phyloP scores from a whole-genome alignment of 2,888 invertebrate genomes.

The Boloria selene region DNA sequence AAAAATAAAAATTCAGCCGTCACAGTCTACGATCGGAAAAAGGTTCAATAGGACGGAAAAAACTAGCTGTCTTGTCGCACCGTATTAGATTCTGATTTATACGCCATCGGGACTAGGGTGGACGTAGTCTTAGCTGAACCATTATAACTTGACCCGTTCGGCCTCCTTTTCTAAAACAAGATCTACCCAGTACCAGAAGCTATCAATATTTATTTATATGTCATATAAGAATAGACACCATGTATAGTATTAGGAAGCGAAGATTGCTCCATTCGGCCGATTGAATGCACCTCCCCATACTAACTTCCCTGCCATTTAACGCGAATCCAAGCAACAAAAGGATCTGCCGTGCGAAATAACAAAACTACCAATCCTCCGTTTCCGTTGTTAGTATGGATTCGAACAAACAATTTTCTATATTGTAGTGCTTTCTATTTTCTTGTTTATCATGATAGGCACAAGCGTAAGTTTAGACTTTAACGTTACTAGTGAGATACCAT shows the following conservation, averaged over 20 bases:
- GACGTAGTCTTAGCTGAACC: constrained; percentile 61
- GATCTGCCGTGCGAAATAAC: constrained; percentile 78
- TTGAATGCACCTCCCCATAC: constrained; percentile 74
- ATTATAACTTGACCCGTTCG: constrained; percentile 53
- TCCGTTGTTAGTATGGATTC: constrained; percentile 44
- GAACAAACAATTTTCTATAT: constrained; percentile 24
- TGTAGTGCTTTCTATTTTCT: neutral
- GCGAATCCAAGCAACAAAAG: constrained; percentile 79
- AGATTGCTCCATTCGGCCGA: constrained; percentile 77
- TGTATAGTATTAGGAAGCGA: constrained; percentile 76
- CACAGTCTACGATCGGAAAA: constrained; percentile 48
- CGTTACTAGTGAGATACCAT: no score
- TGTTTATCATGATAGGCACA: neutral
- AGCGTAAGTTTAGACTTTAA: neutral
- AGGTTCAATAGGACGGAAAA: constrained; percentile 74
- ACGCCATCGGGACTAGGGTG: constrained; percentile 66
- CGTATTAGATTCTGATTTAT: constrained; percentile 79
- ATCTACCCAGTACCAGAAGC: constrained; percentile 42
- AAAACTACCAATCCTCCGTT: constrained; percentile 73
- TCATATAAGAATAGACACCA: constrained; percentile 60
- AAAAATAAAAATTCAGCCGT: constrained; percentile 35
- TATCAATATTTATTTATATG: constrained; percentile 53
- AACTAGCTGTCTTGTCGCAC: constrained; percentile 71
- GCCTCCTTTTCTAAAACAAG: constrained; percentile 38
- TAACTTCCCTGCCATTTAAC: constrained; percentile 82